phyloP scores from a whole-genome alignment of 2,888 invertebrate species.

The Hydraecia micacea region DNA sequence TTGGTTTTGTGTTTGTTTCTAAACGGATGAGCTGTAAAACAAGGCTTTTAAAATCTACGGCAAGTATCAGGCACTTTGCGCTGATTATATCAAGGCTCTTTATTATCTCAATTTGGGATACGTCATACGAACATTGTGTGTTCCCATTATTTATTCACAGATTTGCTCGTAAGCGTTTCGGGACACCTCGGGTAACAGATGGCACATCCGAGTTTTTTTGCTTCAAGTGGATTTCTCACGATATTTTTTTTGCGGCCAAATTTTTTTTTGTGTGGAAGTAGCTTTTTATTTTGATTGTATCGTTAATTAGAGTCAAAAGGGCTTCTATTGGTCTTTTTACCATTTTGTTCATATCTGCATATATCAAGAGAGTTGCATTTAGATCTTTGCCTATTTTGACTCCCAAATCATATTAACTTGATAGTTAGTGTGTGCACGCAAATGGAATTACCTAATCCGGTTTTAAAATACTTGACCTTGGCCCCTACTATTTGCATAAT shows the following conservation, averaged over 20 bases:
- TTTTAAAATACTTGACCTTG: conserved; percentile 50
- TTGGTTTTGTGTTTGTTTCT: conserved; percentile 4
- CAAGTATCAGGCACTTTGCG: conserved; percentile 33
- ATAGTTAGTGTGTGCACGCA: conserved; percentile 11
- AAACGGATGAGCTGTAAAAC: neutral
- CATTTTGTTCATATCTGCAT: conserved; percentile 5
- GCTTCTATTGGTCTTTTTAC: conserved; percentile 10
- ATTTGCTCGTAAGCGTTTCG: conserved; percentile 71
- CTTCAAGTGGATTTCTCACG: conserved; percentile 76
- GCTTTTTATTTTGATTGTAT: conserved; percentile 32
- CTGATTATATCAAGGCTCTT: conserved; percentile 48
- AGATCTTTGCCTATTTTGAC: neutral
- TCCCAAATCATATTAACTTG: conserved; percentile 5
- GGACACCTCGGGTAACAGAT: conserved; percentile 77
- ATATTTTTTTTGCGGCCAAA: conserved; percentile 49
- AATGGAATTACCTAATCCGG: conserved; percentile 34
- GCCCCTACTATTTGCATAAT: conserved; percentile 43
- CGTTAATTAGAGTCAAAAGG: conserved; percentile 31
- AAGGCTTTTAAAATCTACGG: neutral
- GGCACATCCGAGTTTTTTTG: conserved; percentile 80
- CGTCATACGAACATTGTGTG: conserved; percentile 45
- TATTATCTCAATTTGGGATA: conserved; percentile 52
- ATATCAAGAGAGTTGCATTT: neutral
- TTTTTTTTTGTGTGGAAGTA: conserved; percentile 32
- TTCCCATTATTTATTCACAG: conserved; percentile 78